phyloP scores from a whole-genome alignment of 2,888 invertebrate species.

The Sinhomidia bicolor region DNA sequence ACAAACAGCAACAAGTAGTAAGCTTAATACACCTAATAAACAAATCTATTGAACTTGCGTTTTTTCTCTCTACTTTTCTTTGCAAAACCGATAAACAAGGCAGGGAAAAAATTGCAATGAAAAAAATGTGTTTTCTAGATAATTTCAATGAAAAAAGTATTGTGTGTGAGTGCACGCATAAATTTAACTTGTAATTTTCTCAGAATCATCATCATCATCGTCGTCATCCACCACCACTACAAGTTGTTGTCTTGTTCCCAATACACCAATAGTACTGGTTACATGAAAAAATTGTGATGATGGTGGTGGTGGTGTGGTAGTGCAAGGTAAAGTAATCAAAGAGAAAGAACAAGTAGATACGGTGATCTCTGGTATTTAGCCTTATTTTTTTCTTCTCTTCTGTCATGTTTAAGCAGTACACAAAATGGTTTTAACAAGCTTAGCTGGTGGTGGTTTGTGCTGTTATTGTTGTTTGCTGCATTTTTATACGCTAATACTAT shows the following conservation, averaged over 20 bases:
- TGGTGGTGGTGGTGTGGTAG: too few relatives aligned
- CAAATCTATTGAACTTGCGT: too few relatives aligned
- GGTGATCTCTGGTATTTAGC: slow-evolving; percentile 32
- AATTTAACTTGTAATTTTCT: not conserved
- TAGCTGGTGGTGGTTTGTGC: slow-evolving; percentile 17
- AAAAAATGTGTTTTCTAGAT: too few relatives aligned
- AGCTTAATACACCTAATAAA: too few relatives aligned
- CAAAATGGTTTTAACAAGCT: not conserved
- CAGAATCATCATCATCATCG: not conserved
- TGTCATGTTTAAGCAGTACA: not conserved
- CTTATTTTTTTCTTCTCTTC: slow-evolving; percentile 39
- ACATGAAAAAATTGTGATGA: too few relatives aligned
- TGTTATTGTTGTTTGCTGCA: slow-evolving; percentile 14
- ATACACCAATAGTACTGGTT: not conserved
- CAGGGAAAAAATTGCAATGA: too few relatives aligned
- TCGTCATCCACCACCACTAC: not conserved
- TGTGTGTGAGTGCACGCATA: too few relatives aligned
- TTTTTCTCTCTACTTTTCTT: too few relatives aligned
- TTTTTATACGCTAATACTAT: slow-evolving; percentile 3
- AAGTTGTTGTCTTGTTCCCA: not conserved
- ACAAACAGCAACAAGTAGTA: too few relatives aligned
- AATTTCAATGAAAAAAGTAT: too few relatives aligned
- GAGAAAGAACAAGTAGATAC: not conserved
- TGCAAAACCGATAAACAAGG: too few relatives aligned
- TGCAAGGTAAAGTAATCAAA: not conserved